Conservation (phyloP, 2,797 vertebrate species). For the Xenentodon cancila region DNA sequence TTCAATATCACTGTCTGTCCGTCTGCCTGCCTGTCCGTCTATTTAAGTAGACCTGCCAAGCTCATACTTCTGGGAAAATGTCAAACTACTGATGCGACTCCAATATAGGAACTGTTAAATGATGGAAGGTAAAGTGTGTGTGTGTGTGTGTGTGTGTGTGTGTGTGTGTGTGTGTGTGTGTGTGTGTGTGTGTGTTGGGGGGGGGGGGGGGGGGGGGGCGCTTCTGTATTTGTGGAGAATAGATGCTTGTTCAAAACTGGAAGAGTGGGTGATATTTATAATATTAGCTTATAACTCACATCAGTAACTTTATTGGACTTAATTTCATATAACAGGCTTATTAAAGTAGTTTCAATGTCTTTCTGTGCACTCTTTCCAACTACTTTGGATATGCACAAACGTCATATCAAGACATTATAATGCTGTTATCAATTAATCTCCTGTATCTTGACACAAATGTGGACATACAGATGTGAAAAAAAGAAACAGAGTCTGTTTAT, state of each 20-base stretch:
- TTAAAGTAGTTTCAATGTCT: background rate
- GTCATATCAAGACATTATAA: background rate
- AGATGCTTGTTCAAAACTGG: conserved; percentile 21
- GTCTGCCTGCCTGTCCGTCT: conserved; percentile 45
- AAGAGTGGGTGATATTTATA: background rate
- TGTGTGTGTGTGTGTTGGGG: too few species aligned
- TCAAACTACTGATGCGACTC: conserved; percentile 47
- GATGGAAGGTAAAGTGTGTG: conserved; percentile 22
- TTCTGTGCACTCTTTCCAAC: background rate
- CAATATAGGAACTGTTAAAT: conserved; percentile 20
- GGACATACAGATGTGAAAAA: background rate
- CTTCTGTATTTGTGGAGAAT: background rate
- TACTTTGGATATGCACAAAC: background rate
- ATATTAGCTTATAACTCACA: too few species aligned
- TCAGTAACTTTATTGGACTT: too few species aligned
- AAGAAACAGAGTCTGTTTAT: too few species aligned
- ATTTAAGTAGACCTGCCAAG: conserved; percentile 43
- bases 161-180: too few species aligned
- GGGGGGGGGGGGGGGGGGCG: background rate
- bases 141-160: conserved; percentile 1
- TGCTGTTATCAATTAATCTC: background rate
- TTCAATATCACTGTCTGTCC: conserved; percentile 72
- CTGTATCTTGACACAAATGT: background rate
- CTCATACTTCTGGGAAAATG: conserved; percentile 49
- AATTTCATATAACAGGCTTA: background rate